A percentile compares a stretch with the other conserved stretches of the same genome.
Conservation (phyloP, 2,797 vertebrate genomes). For the Dendrocincla tyrannina region DNA sequence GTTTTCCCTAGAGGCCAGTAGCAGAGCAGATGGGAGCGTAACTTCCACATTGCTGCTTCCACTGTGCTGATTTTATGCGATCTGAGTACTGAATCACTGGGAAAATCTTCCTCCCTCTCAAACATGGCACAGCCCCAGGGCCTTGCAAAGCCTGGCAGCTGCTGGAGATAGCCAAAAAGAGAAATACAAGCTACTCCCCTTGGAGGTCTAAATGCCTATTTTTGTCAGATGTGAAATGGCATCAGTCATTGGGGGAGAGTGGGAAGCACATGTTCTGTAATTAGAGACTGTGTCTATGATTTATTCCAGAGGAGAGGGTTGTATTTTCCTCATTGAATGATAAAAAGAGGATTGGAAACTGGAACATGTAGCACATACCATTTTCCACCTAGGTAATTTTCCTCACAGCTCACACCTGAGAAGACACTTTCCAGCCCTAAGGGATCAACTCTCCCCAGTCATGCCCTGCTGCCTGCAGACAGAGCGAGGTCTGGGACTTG, state of each 20-base stretch:
- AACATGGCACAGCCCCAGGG: neutral
- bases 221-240: conserved; percentile 23
- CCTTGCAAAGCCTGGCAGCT: neutral
- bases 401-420: neutral
- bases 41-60: neutral
- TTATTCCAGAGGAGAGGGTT: neutral
- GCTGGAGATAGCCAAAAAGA: neutral
- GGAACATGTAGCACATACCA: neutral
- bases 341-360: neutral
- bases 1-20: neutral
- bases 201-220: conserved; percentile 17
- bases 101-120: neutral
- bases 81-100: neutral
- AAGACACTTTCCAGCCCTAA: neutral
- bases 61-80: neutral
- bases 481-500: neutral
- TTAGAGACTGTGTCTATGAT: conserved; percentile 3
- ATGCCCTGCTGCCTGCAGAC: neutral
- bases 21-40: neutral
- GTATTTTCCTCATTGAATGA: neutral
- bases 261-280: neutral
- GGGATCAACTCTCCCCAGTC: neutral
- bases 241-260: neutral
- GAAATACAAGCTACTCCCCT: neutral
- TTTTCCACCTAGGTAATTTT: neutral